phyloP scores from a whole-genome alignment of 2,113 vertebrate species.

The Microcebus lehilahytsara region DNA sequence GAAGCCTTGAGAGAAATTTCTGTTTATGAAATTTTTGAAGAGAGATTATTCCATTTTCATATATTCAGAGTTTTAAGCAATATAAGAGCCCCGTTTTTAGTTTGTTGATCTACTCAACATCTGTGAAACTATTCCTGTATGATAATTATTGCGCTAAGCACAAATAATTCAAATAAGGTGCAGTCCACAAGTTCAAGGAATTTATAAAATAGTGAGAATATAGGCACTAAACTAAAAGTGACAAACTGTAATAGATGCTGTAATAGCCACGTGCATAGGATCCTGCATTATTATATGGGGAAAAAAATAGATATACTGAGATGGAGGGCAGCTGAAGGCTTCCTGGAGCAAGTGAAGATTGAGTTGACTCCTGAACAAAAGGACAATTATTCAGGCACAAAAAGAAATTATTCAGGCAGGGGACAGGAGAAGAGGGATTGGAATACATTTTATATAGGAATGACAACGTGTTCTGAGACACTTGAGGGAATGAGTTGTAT shows the following conservation, averaged over 20 bases:
- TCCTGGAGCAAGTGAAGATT: not conserved
- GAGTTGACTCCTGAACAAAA: not conserved
- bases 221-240: not conserved
- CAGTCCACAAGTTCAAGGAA: not conserved
- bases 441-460: not conserved
- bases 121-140: not conserved
- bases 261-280: not conserved
- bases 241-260: not conserved
- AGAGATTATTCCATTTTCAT: not conserved
- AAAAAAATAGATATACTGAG: not conserved
- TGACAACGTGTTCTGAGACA: not conserved
- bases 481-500: not conserved
- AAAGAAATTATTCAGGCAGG: not conserved
- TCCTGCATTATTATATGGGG: not conserved
- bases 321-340: not conserved
- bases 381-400: not conserved
- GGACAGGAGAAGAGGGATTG: not conserved
- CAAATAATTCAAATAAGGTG: not conserved
- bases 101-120: conserved; percentile 3
- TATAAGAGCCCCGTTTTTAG: not conserved
- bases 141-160: not conserved
- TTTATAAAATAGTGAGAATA: not conserved
- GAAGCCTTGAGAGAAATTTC: not conserved
- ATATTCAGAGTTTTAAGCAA: not conserved
- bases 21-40: not conserved